A percentile compares a stretch with the other conserved stretches of the same genome.
phyloP scores from a whole-genome alignment of 23 tunicate species.

The Trididemnum miniatum region DNA sequence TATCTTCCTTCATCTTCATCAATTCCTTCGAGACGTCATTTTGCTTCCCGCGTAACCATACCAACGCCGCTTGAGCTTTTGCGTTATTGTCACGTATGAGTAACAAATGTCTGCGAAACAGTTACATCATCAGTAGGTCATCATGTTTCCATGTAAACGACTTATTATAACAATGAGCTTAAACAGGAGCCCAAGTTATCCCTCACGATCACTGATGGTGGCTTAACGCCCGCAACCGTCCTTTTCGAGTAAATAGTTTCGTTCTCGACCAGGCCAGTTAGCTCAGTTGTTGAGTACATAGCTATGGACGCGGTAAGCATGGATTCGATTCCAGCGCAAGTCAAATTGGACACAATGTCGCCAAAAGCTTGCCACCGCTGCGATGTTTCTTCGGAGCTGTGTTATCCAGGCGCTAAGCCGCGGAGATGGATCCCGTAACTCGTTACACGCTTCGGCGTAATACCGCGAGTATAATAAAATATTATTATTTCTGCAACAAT shows the following conservation, averaged over 20 bases:
- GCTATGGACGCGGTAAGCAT: neutral
- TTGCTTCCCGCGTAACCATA: conserved; percentile 59
- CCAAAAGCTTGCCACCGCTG: neutral
- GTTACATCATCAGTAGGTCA: too few species aligned
- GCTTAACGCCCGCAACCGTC: too few species aligned
- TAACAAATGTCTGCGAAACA: conserved; percentile 61
- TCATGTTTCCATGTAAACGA: too few species aligned
- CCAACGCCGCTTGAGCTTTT: conserved; percentile 27
- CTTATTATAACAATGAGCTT: too few species aligned
- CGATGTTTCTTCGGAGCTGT: neutral
- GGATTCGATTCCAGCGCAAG: neutral
- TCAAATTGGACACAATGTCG: neutral
- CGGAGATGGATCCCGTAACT: neutral
- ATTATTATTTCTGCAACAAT: too few species aligned
- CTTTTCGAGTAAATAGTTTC: too few species aligned
- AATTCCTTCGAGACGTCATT: conserved; percentile 66
- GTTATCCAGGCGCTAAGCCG: neutral
- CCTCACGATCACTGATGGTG: too few species aligned
- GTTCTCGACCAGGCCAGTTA: neutral
- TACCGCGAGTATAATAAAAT: neutral
- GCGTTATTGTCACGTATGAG: conserved; percentile 48
- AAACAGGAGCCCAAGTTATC: too few species aligned
- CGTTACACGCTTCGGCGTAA: conserved; percentile 1
- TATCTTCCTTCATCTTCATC: conserved; percentile 46
- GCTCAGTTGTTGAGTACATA: neutral